These are phyloP conservation scores for Oreochromis aureus DNA, from an alignment of 2,113 vertebrate genomes.

Conservation along the genomic window DNA sequence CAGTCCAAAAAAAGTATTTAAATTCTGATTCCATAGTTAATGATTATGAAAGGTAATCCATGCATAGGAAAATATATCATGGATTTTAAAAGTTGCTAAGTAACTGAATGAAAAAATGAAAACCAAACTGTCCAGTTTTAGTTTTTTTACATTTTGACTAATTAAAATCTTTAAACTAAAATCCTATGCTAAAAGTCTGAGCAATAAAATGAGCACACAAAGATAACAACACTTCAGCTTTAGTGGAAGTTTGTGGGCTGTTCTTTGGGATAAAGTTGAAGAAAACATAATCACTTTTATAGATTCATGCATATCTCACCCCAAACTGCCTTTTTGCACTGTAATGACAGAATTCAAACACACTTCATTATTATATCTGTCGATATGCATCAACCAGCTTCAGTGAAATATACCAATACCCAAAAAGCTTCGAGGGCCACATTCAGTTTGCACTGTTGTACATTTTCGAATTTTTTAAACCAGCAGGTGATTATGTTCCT, in stretches of 20 bases:
- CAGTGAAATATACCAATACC: background rate
- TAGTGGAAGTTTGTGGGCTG: slow-evolving; percentile 28
- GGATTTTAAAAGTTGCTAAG: background rate
- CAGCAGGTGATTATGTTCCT: background rate
- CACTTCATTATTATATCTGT: background rate
- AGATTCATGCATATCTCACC: slow-evolving; percentile 11
- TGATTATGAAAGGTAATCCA: slow-evolving; percentile 24
- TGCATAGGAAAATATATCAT: slow-evolving; percentile 30
- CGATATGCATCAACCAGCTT: slow-evolving; percentile 7
- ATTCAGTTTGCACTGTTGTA: background rate
- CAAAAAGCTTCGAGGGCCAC: background rate
- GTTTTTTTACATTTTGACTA: background rate
- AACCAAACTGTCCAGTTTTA: background rate
- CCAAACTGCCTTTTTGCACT: background rate
- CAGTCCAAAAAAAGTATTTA: slow-evolving; percentile 34
- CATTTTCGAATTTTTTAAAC: background rate
- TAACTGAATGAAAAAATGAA: background rate
- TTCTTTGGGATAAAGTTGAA: slow-evolving; percentile 51
- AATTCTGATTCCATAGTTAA: slow-evolving; percentile 24
- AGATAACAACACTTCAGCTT: slow-evolving; percentile 23
- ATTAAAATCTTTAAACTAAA: slow-evolving; percentile 2
- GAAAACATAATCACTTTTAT: slow-evolving; percentile 21
- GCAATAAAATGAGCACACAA: slow-evolving; percentile 13
- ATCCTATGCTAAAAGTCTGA: background rate
- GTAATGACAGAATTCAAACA: background rate